These are phyloP conservation scores for Drepana arcuata DNA, from an alignment of 1,140 invertebrate species.

Conservation along the genomic window DNA sequence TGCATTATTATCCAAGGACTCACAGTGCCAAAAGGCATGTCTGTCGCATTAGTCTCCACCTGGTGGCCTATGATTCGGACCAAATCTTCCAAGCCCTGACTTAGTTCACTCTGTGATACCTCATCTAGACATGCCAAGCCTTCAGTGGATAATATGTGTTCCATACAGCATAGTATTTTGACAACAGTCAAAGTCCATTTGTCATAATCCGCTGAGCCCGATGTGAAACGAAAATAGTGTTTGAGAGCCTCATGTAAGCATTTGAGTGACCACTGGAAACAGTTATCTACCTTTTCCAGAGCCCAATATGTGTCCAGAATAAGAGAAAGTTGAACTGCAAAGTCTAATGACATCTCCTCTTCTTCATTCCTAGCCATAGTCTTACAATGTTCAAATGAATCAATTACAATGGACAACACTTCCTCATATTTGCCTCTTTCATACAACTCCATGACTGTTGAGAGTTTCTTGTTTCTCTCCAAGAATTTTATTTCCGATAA, in stretches of 20 bases:
- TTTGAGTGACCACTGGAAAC: constrained; percentile 83
- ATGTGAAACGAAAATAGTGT: constrained; percentile 71
- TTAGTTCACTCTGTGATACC: constrained; percentile 70
- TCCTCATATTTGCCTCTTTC: constrained; percentile 76
- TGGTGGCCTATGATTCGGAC: constrained; percentile 82
- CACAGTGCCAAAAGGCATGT: constrained; percentile 80
- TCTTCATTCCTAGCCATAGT: constrained; percentile 47
- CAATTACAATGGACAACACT: constrained; percentile 76
- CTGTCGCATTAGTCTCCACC: constrained; percentile 76
- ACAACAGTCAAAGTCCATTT: constrained; percentile 78
- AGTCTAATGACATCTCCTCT: constrained; percentile 66
- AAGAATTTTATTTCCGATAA: constrained; percentile 50
- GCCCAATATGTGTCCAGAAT: constrained; percentile 83
- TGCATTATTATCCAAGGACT: constrained; percentile 89
- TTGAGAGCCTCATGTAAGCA: constrained; percentile 77
- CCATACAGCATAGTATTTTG: constrained; percentile 78
- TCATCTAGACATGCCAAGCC: constrained; percentile 67
- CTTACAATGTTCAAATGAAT: constrained; percentile 75
- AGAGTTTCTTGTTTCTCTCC: constrained; percentile 64
- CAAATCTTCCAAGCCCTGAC: constrained; percentile 82
- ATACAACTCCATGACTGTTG: constrained; percentile 73
- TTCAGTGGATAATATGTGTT: constrained; percentile 76
- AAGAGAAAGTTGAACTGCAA: constrained; percentile 73
- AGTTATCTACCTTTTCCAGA: constrained; percentile 73
- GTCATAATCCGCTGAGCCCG: constrained; percentile 69